These are phyloP conservation scores for Phthorimaea operculella DNA, from an alignment of 1,140 invertebrate species.

Conservation along the genomic window DNA sequence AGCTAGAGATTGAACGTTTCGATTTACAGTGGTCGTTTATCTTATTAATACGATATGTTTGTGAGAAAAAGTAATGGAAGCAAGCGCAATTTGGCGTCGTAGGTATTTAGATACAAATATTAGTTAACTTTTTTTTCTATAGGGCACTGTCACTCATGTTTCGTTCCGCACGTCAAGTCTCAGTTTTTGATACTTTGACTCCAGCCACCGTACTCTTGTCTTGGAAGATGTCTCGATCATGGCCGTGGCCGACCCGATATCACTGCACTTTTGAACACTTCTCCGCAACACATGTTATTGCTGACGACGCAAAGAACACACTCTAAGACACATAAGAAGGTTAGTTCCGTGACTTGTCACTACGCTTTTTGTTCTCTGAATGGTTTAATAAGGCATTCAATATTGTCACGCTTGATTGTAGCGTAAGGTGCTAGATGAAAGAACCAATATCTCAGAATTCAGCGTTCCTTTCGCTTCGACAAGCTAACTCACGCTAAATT, in stretches of 20 bases:
- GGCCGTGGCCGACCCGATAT: slow-evolving; percentile 59
- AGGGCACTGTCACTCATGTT: slow-evolving; percentile 44
- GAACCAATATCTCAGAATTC: too few species aligned
- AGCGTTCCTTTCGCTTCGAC: too few species aligned
- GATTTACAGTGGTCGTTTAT: slow-evolving; percentile 30
- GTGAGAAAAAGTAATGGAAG: slow-evolving; percentile 58
- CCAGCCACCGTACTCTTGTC: slow-evolving; percentile 53
- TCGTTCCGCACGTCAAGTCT: slow-evolving; percentile 60
- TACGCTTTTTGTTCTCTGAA: too few species aligned
- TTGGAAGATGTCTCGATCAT: slow-evolving; percentile 44
- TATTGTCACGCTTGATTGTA: too few species aligned
- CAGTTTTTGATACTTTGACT: slow-evolving; percentile 60
- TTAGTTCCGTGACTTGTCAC: too few species aligned
- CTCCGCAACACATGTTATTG: slow-evolving; percentile 27
- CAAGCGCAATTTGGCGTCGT: slow-evolving; percentile 62
- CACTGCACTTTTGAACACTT: slow-evolving; percentile 52
- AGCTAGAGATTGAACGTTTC: slow-evolving; percentile 45
- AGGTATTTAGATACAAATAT: slow-evolving; percentile 14
- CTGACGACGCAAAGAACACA: slow-evolving; percentile 12
- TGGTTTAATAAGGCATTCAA: too few species aligned
- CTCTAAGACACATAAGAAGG: slow-evolving; percentile 3
- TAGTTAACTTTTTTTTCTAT: slow-evolving; percentile 17
- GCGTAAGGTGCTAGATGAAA: too few species aligned
- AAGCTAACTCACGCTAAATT: too few species aligned
- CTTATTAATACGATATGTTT: slow-evolving; percentile 60